Conservation (phyloP, 1,140 invertebrate genomes). For the Probaryconus sp. region DNA sequence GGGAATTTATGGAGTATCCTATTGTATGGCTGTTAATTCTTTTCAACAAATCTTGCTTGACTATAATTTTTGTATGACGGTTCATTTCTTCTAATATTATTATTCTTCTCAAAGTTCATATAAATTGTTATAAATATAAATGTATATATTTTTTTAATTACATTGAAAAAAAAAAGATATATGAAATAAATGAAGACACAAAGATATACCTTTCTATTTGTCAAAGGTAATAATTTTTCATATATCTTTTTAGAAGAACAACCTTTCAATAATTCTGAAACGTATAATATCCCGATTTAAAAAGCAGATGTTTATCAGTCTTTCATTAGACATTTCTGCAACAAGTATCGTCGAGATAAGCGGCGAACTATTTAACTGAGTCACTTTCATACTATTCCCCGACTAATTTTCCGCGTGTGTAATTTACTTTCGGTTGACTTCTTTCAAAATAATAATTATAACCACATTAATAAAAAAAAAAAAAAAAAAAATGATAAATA, state of each 20-base stretch:
- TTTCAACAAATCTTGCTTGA: constrained; percentile 73
- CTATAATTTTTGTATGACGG: constrained; percentile 52
- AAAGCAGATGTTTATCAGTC: neutral
- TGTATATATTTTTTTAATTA: constrained; percentile 8
- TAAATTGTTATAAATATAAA: constrained; percentile 12
- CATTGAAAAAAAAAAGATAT: constrained; percentile 10
- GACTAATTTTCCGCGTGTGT: too few relatives aligned
- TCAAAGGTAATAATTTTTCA: too few relatives aligned
- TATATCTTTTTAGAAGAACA: too few relatives aligned
- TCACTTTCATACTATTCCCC: too few relatives aligned
- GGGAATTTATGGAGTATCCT: constrained; percentile 41
- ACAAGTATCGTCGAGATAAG: too few relatives aligned
- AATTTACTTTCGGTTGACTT: too few relatives aligned
- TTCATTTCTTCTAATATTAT: constrained; percentile 43
- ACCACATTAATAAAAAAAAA: too few relatives aligned
- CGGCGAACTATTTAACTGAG: too few relatives aligned
- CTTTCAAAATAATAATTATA: too few relatives aligned
- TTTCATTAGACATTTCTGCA: constrained; percentile 9
- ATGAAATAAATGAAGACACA: too few relatives aligned
- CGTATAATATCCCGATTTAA: neutral
- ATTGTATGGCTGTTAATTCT: constrained; percentile 47
- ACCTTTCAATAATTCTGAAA: neutral
- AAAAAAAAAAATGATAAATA: too few relatives aligned
- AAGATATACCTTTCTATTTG: too few relatives aligned
- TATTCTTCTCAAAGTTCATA: constrained; percentile 10